Conservation (phyloP, 2,113 vertebrate genomes). For the Lethenteron reissneri region DNA sequence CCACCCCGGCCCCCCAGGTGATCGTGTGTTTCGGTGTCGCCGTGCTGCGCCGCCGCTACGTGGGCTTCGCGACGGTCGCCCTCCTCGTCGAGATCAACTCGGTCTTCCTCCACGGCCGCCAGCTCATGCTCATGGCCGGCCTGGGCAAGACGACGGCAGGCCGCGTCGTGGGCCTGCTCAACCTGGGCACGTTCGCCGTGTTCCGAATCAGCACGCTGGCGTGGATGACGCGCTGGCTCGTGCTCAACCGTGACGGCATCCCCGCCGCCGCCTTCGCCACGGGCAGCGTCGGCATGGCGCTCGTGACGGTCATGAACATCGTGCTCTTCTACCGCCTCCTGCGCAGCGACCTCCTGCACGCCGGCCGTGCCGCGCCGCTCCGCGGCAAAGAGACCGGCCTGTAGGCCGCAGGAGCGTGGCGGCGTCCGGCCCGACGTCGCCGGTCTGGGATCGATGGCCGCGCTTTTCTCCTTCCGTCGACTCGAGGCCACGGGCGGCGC, state of each 20-base stretch:
- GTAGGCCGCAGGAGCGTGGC: background rate
- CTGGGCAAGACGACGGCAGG: constrained; percentile 25
- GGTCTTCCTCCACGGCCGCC: constrained; percentile 49
- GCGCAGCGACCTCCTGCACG: constrained; percentile 39
- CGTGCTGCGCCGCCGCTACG: constrained; percentile 29
- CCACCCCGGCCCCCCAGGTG: constrained; percentile 24
- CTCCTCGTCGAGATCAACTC: constrained; percentile 77
- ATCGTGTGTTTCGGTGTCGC: constrained; percentile 51
- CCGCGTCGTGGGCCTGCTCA: constrained; percentile 48
- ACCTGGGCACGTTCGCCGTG: constrained; percentile 54
- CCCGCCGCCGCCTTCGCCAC: constrained; percentile 35
- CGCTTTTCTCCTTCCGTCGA: no score
- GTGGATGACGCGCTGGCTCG: constrained; percentile 71
- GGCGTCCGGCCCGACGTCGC: no score
- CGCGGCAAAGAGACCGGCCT: background rate
- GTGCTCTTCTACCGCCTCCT: constrained; percentile 42
- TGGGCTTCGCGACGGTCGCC: constrained; percentile 56
- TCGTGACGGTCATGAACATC: constrained; percentile 53
- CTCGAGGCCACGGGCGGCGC: no score
- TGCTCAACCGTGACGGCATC: constrained; percentile 37
- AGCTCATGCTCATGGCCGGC: constrained; percentile 46
- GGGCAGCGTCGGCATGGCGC: constrained; percentile 45
- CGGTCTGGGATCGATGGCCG: no score
- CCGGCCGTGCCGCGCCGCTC: constrained; percentile 17
- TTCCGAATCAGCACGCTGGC: constrained; percentile 63